These are phyloP conservation scores for Cryptus armator DNA, from an alignment of 2,888 invertebrate genomes.

Conservation along the genomic window DNA sequence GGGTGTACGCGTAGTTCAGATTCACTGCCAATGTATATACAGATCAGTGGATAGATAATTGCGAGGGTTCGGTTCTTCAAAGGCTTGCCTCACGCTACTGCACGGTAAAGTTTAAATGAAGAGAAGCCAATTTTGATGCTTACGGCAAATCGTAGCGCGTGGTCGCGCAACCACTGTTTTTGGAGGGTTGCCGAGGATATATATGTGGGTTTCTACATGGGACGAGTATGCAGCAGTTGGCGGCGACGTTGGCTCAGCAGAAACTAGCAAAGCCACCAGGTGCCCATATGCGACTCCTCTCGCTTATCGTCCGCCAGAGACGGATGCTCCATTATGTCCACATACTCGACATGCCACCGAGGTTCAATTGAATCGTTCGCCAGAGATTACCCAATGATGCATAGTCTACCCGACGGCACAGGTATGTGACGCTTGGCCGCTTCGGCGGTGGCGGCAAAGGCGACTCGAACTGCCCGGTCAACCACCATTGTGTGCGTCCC, in stretches of 20 bases:
- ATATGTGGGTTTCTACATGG: slow-evolving; percentile 1
- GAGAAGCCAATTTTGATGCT: slow-evolving; percentile 58
- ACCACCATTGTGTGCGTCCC: slow-evolving; percentile 80
- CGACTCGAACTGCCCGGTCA: slow-evolving; percentile 53
- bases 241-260: slow-evolving; percentile 41
- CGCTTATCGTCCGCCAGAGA: slow-evolving; percentile 81
- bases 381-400: slow-evolving; percentile 85
- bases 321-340: slow-evolving; percentile 84
- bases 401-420: slow-evolving; percentile 77
- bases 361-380: slow-evolving; percentile 84
- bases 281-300: slow-evolving; percentile 57
- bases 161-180: slow-evolving; percentile 53
- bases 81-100: slow-evolving; percentile 40
- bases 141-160: slow-evolving; percentile 34
- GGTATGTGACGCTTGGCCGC: slow-evolving; percentile 73
- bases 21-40: slow-evolving; percentile 33
- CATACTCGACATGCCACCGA: slow-evolving; percentile 83
- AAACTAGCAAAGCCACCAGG: slow-evolving; percentile 52
- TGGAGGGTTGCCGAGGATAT: slow-evolving; percentile 36
- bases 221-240: slow-evolving; percentile 45
- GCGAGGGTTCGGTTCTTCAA: slow-evolving; percentile 55
- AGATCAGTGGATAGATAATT: slow-evolving; percentile 56
- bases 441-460: slow-evolving; percentile 41
- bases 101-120: slow-evolving; percentile 44
- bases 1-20: slow-evolving; percentile 23